phyloP scores from a whole-genome alignment of 2,113 vertebrate genomes.

The Brachypteracias leptosomus region DNA sequence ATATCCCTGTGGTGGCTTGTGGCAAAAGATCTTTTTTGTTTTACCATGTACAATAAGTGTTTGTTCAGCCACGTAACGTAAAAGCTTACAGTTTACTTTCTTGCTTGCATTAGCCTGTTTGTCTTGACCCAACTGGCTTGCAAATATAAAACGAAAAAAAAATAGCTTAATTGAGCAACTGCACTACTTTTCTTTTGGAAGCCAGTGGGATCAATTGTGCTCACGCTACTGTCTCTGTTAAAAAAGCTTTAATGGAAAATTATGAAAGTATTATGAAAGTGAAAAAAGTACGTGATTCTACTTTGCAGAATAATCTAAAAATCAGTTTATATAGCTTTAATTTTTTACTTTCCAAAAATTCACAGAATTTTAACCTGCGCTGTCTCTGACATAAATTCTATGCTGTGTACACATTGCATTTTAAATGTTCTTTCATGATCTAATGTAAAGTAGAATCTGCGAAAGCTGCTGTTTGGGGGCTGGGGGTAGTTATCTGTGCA shows the following conservation, averaged over 20 bases:
- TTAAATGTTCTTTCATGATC: conserved; percentile 37
- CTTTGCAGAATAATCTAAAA: conserved; percentile 73
- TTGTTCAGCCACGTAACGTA: conserved; percentile 25
- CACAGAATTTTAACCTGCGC: conserved; percentile 52
- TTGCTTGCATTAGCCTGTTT: conserved; percentile 49
- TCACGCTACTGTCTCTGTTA: conserved; percentile 48
- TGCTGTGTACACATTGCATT: conserved; percentile 28
- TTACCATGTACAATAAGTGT: conserved; percentile 6
- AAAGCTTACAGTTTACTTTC: conserved; percentile 41
- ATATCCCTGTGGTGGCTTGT: conserved; percentile 39
- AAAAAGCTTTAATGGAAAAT: conserved; percentile 72
- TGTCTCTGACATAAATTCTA: conserved; percentile 36
- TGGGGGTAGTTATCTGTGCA: conserved; percentile 55
- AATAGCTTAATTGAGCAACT: not conserved
- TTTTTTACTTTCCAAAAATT: conserved; percentile 65
- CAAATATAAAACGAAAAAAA: conserved; percentile 34
- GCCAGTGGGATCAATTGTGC: conserved; percentile 22
- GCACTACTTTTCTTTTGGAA: conserved; percentile 44
- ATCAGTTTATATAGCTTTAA: conserved; percentile 75
- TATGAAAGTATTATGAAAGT: conserved; percentile 57
- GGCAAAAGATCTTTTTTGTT: conserved; percentile 12
- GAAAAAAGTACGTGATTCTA: conserved; percentile 56
- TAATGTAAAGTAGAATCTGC: conserved; percentile 66
- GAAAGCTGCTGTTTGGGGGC: conserved; percentile 41
- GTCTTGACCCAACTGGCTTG: conserved; percentile 55